Evolutionary conservation across 2,888 invertebrate species (phyloP), one percentile per base, ranked within the genome.

Genomic region (Watsonalla cultraria): DNA sequence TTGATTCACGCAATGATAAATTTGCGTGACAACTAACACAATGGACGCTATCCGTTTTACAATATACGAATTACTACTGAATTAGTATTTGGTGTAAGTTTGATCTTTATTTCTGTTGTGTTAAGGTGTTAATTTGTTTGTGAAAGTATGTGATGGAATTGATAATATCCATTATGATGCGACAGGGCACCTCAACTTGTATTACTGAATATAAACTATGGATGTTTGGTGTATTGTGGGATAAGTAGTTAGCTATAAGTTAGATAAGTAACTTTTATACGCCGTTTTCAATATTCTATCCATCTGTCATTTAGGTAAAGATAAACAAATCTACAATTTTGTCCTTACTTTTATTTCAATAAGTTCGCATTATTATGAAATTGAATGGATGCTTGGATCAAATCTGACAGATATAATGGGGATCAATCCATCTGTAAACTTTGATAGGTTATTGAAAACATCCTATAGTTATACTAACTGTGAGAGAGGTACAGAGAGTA

Each of bases 1-100:
- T 50, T 54, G 53, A 58, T 54, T 60, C 59, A 62, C 54, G 61
- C 66, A 66, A 55, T 59, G 60, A 56, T 66, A 66, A 59, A 53
- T 62, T 70, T 66, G 70, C 65, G 64, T 70, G 63, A 64, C 58
- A 68, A 57, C 59, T 72, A 72, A 81, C 70, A 84, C 86, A 87
- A 85, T 86, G 78, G 83, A 76, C 81, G 84, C 80, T 81, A 80
- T 78, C 66, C 65, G 61, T 63, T 68, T 42, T 42, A 42, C 42
- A 42, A 42, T 61, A 61, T 53, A 66, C 64, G 61, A 64, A 65
- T 61, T 65, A 66, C 65, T 58, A 62, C 55, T 61, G 65, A 48
- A 58, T 59, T 53, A 59, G 52, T 51, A 53, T 57, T 61, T 57
- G 54, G 51, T 42, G 55, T 46, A 56, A 58, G 51, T 58, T 62